phyloP scores from a whole-genome alignment of 2,113 vertebrate genomes.

The Mesoclemmys tuberculata region DNA sequence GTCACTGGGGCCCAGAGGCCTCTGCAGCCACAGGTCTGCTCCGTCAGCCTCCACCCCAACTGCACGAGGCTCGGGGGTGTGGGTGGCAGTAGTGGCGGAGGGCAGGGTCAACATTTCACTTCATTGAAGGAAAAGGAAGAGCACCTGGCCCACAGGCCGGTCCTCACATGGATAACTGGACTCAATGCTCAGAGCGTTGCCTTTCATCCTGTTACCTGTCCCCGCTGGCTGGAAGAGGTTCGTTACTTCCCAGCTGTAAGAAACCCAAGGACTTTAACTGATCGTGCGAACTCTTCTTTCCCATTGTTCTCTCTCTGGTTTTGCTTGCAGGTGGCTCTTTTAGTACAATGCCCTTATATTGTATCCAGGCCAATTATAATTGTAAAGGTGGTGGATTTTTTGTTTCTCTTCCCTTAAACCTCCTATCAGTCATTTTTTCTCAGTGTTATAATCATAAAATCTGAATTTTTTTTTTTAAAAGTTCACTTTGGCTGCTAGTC shows the following conservation, averaged over 20 bases:
- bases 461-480: not conserved
- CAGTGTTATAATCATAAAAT: not conserved
- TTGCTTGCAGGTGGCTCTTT: not conserved
- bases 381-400: not conserved
- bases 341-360: rapidly evolving
- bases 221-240: no score
- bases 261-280: not conserved
- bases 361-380: rapidly evolving
- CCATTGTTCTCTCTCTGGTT: not conserved
- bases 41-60: not conserved
- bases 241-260: not conserved
- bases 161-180: not conserved
- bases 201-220: no score
- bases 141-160: not conserved
- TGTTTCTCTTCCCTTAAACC: not conserved
- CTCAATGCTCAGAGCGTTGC: no score
- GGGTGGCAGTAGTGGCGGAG: not conserved
- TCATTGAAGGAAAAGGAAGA: not conserved
- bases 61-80: not conserved
- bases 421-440: not conserved
- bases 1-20: not conserved
- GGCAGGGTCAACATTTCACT: not conserved
- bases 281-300: not conserved
- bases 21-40: not conserved
- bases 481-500: constrained; percentile 16